Evolutionary conservation across 2,113 vertebrate species (phyloP).

Genomic region (Oryzias javanicus): DNA sequence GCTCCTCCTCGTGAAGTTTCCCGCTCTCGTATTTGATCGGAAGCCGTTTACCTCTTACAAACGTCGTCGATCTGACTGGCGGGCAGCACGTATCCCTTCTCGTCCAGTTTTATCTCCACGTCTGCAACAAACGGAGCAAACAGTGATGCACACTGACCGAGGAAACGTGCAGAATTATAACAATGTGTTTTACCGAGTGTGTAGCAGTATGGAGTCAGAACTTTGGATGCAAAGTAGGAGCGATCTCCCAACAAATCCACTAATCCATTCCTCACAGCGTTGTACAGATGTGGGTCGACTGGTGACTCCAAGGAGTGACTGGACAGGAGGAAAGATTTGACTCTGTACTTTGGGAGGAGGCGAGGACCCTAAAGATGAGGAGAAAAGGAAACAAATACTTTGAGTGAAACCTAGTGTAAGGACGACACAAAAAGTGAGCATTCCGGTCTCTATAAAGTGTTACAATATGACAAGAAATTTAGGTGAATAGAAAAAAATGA

Average conservation of each 20-base stretch:
- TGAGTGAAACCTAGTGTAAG: too few species aligned
- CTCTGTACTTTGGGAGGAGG: conserved; percentile 78
- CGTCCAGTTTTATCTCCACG: conserved; percentile 91
- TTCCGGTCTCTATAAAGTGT: too few species aligned
- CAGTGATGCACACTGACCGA: fast-evolving
- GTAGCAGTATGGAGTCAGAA: conserved; percentile 87
- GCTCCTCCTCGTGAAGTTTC: neutral
- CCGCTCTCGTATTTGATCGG: neutral
- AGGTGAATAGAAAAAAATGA: too few species aligned
- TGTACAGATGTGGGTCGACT: conserved; percentile 79
- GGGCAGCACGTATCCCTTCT: conserved; percentile 86
- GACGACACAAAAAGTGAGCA: too few species aligned
- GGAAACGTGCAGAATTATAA: neutral
- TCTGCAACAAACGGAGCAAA: conserved; percentile 70
- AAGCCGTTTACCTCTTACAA: conserved; percentile 76
- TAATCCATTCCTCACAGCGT: conserved; percentile 79
- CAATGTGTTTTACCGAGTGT: conserved; percentile 74
- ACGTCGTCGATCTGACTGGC: conserved; percentile 76
- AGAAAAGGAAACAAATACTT: neutral
- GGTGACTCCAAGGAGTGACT: conserved; percentile 78
- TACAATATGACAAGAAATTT: too few species aligned
- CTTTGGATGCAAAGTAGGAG: conserved; percentile 83
- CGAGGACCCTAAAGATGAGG: conserved; percentile 75
- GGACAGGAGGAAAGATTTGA: conserved; percentile 77
- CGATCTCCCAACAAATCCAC: conserved; percentile 83